Conservation (phyloP, 2,797 vertebrate species). For the Mus spretus region DNA sequence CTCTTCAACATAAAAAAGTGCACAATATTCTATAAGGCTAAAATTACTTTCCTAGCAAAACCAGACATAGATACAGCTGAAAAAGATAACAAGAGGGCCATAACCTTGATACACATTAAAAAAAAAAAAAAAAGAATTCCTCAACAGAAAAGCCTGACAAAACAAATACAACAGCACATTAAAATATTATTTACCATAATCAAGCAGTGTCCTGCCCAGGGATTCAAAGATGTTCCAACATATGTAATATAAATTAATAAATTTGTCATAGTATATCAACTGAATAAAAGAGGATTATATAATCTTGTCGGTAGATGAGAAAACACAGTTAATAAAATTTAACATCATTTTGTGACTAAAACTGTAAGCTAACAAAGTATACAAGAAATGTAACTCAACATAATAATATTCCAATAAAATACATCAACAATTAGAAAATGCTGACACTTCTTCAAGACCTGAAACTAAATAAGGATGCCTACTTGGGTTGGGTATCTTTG, state of each 20-base stretch:
- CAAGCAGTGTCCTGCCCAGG: neutral
- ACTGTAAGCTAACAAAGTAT: neutral
- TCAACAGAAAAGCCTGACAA: neutral
- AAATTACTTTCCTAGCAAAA: neutral
- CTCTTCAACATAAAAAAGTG: neutral
- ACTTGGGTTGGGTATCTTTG: neutral
- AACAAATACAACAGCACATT: neutral
- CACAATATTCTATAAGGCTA: neutral
- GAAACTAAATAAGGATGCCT: neutral
- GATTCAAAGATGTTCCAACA: neutral
- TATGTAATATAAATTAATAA: neutral
- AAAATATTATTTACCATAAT: neutral
- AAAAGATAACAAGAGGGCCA: neutral
- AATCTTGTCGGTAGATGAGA: neutral
- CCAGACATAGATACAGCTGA: neutral
- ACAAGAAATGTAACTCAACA: neutral
- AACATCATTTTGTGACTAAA: neutral
- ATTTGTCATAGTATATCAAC: neutral
- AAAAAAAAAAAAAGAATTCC: neutral
- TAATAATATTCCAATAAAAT: neutral
- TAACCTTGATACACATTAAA: neutral
- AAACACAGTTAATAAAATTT: neutral
- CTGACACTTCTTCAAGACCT: neutral
- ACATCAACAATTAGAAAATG: neutral
- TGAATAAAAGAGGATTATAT: too few species aligned